Conservation (phyloP, 1,140 invertebrate species). For the Zeugodacus cucurbitae region DNA sequence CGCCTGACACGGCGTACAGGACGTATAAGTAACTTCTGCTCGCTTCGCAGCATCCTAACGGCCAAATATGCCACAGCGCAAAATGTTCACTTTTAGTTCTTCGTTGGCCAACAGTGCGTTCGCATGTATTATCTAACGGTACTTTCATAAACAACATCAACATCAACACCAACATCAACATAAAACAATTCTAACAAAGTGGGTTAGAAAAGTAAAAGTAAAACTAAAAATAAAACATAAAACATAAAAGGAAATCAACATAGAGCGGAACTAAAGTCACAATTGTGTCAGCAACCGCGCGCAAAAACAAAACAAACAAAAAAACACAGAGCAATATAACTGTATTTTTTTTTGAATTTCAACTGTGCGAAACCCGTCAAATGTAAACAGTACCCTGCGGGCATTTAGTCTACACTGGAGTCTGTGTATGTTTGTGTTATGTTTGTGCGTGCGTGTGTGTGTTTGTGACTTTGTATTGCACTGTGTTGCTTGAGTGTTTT, state of each 20-base stretch:
- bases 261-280: background rate
- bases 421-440: background rate
- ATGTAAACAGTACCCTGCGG: background rate
- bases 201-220: background rate
- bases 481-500: background rate
- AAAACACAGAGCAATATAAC: background rate
- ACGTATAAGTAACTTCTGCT: slow-evolving; percentile 5
- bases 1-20: background rate
- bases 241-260: background rate
- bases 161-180: no score
- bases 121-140: background rate
- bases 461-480: background rate
- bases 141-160: no score
- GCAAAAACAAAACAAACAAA: background rate
- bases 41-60: slow-evolving; percentile 9
- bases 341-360: background rate
- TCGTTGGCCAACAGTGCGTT: background rate
- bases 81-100: slow-evolving; percentile 14
- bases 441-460: background rate
- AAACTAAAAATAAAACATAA: no score
- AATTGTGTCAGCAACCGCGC: background rate
- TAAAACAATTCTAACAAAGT: background rate
- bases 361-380: background rate
- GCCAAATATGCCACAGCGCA: background rate
- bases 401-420: background rate